These are phyloP conservation scores for Trachelus troglodyta DNA, from an alignment of 2,888 invertebrate genomes.

Conservation along the genomic window DNA sequence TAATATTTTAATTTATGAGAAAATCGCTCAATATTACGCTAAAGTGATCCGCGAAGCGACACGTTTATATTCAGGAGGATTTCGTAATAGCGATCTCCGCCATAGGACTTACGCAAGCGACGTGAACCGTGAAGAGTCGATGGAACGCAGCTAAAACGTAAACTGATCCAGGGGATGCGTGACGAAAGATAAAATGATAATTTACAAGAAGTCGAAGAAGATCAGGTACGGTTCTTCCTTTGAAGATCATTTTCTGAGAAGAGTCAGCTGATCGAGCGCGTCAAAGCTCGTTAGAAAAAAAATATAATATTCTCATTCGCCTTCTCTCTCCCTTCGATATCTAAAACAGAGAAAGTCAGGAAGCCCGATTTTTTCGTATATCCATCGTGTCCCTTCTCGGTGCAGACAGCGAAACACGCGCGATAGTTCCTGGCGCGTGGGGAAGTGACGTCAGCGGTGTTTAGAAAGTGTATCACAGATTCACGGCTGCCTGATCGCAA, in stretches of 20 bases:
- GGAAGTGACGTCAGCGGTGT: conserved; percentile 25
- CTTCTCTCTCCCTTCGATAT: background rate
- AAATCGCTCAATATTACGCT: background rate
- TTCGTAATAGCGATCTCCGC: background rate
- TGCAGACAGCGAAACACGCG: background rate
- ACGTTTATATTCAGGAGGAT: background rate
- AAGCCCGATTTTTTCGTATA: background rate
- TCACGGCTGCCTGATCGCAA: conserved; percentile 31
- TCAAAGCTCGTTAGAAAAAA: background rate
- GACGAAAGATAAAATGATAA: background rate
- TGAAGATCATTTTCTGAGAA: background rate
- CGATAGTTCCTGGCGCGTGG: background rate
- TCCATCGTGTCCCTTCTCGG: background rate
- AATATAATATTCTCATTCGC: background rate
- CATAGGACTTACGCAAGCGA: background rate
- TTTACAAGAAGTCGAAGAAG: background rate
- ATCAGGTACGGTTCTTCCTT: background rate
- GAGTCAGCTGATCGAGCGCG: background rate
- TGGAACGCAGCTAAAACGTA: background rate
- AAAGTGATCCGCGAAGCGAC: no score
- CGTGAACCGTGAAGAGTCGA: background rate
- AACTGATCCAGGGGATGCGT: background rate
- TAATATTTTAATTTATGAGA: background rate
- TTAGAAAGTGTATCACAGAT: conserved; percentile 54
- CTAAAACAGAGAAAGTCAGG: background rate